Evolutionary conservation across 2,797 vertebrate species (phyloP), one percentile per base, ranked within the genome.

Genomic region (Melanogrammus aeglefinus): DNA sequence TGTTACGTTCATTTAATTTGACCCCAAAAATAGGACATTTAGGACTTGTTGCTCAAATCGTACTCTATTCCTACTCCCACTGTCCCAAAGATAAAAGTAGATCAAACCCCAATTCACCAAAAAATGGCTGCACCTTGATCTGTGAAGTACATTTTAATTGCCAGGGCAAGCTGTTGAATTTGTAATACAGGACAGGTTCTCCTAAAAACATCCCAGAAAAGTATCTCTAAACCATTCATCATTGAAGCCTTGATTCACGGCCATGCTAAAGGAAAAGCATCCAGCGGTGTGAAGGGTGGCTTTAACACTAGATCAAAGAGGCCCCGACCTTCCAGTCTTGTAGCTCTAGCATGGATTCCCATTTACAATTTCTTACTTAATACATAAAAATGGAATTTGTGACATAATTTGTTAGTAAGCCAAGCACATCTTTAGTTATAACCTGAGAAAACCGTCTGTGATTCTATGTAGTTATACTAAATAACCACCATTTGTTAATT

Each of bases 21-120:
- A 83, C 82, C 81, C 80, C 76, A 82, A 89, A 89, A 86, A 88
- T 78, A 87, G 83, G 78, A 86, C 78, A 86, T 82, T 80, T 76
- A 82, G 77, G 72, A 81, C 85, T 76, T 83, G 72, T 85, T 85
- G 71, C 75, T 73, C 75, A 24, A 41, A 70, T 36, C 1, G 38
- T 13, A 85, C 85, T 41, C 82, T 73, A 87, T 80, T 69, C 76
- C 70, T 82, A 82, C 80, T 81, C 41, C 73, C 41, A 16, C 24
- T 75, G 6, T 24, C 33, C 35, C 10, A 21, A 73, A 72, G 31
- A 35, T 72, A 31, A 27, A 69, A 69, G 57, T 63, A 24, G n/a
- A 69, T 10, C 63, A 27, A 69, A 69, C 63, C 24, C 63, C 24
- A 69, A 27, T 69, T 69, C 24, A 9, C 63, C 63, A 69, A 27